Percentiles rank a stretch among this genome's conserved stretches.
phyloP scores from a whole-genome alignment of 2,888 invertebrate species.

The Chrysolina americana region DNA sequence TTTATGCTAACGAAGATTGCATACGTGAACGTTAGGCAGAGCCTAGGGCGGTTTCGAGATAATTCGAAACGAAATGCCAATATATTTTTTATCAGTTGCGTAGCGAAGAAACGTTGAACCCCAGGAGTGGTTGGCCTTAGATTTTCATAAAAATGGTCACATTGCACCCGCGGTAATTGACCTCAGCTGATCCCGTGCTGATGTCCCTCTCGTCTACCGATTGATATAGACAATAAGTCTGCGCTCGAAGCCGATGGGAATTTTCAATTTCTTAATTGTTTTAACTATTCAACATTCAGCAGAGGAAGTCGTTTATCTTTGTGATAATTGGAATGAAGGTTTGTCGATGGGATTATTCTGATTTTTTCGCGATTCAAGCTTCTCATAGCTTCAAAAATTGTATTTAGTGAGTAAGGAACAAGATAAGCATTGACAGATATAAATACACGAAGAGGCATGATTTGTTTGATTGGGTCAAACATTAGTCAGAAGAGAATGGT shows the following conservation, averaged over 20 bases:
- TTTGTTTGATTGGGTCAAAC: too few species aligned
- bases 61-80: constrained; percentile 43
- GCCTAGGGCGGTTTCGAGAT: constrained; percentile 28
- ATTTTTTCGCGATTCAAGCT: background rate
- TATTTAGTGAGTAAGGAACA: too few species aligned
- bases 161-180: constrained; percentile 69
- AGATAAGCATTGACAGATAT: background rate
- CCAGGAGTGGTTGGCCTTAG: constrained; percentile 73
- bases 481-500: too few species aligned
- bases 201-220: constrained; percentile 26
- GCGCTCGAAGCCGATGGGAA: constrained; percentile 8
- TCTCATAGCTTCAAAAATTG: too few species aligned
- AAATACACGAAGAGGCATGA: too few species aligned
- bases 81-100: constrained; percentile 53
- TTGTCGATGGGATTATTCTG: background rate
- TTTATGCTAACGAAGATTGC: constrained; percentile 25
- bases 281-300: background rate
- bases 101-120: constrained; percentile 59
- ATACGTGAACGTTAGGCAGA: constrained; percentile 26
- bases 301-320: background rate
- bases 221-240: constrained; percentile 24
- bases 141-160: constrained; percentile 72
- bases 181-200: constrained; percentile 48
- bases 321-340: background rate
- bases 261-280: constrained; percentile 7